These are phyloP conservation scores for Takifugu bimaculatus DNA, from an alignment of 2,113 vertebrate species.

Conservation along the genomic window DNA sequence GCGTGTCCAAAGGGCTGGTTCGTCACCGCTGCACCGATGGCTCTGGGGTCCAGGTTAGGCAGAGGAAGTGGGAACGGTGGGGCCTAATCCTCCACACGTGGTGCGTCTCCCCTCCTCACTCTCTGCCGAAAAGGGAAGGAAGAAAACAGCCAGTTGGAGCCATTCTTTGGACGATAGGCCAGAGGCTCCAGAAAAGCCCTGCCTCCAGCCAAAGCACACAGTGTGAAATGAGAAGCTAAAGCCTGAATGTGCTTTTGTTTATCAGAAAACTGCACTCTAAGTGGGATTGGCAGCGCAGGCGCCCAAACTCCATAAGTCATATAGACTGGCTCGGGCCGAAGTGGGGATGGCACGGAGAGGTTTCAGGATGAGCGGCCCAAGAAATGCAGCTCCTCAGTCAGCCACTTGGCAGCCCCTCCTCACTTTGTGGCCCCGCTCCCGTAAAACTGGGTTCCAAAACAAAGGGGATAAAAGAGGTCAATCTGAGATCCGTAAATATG, in stretches of 20 bases:
- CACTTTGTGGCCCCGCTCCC: slow-evolving; percentile 39
- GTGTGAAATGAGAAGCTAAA: slow-evolving; percentile 85
- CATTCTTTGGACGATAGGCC: slow-evolving; percentile 77
- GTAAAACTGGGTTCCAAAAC: slow-evolving; percentile 64
- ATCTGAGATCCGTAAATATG: slow-evolving; percentile 69
- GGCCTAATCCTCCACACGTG: slow-evolving; percentile 83
- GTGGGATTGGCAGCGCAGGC: slow-evolving; percentile 77
- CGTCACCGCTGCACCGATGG: slow-evolving; percentile 50
- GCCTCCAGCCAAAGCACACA: slow-evolving; percentile 82
- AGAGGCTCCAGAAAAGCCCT: slow-evolving; percentile 77
- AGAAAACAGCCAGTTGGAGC: slow-evolving; percentile 79
- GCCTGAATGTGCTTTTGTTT: slow-evolving; percentile 85
- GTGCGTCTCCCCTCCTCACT: slow-evolving; percentile 23
- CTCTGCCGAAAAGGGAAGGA: neutral
- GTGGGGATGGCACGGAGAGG: slow-evolving; percentile 56
- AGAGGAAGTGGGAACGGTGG: slow-evolving; percentile 75
- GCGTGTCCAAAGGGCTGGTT: slow-evolving; percentile 48
- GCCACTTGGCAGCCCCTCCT: slow-evolving; percentile 63
- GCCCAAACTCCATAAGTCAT: slow-evolving; percentile 81
- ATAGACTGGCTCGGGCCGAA: slow-evolving; percentile 73
- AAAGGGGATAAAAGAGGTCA: slow-evolving; percentile 72
- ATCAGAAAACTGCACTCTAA: slow-evolving; percentile 84
- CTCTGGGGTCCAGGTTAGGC: slow-evolving; percentile 66
- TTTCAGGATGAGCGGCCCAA: slow-evolving; percentile 67
- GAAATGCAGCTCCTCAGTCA: slow-evolving; percentile 63